Base-by-base conservation (phyloP, 1,140 invertebrate genomes). In the Apolygus lucorum region DNA sequence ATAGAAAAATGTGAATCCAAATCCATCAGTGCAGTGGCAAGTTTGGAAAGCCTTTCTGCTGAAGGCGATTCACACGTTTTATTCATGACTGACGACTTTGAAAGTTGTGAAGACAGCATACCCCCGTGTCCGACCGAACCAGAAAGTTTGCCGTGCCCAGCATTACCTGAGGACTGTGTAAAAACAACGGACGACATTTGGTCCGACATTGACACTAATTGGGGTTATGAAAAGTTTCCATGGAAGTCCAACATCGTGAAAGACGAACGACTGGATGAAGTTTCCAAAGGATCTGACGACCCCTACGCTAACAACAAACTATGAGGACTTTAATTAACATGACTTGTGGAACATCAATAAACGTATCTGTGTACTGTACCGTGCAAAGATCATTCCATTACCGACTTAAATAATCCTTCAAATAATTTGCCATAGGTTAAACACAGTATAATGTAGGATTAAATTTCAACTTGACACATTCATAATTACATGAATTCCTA, bases 161-260 rank as follows among this genome's bases (percentile, higher is more conserved):
- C 27, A n/a, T n/a, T 29, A n/a, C 27, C 17, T 1, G 28, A 34
- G 28, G 28, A 17, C 1, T 66, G 64, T 66, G 1, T 14, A n/a
- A 21, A 29, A 2, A n/a, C 28, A 1, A 24, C n/a, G n/a, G 63
- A 64, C 4, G 63, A 28, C 21, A 66, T 28, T 4, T 66, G 64
- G 64, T 66, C 64, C 17, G 64, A 66, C 24, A 66, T 66, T 29
- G 64, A 66, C n/a, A 14, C n/a, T 17, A 34, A 29, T 21, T 66
- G 28, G 28, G 14, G n/a, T 28, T 34, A 66, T 28, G 64, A 66
- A 24, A 66, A 29, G 2, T 66, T 66, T 34, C 64, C 64, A 1
- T 66, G 13, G 14, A 66, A 66, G 25, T 17, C 22, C 14, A 25
- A 22, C 4, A 14, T 25, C 2, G 62, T 25, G 17, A 42, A 42